Percentiles rank a stretch among this genome's conserved stretches.
phyloP scores from a whole-genome alignment of 2,888 invertebrate species.

The Plusia festucae region DNA sequence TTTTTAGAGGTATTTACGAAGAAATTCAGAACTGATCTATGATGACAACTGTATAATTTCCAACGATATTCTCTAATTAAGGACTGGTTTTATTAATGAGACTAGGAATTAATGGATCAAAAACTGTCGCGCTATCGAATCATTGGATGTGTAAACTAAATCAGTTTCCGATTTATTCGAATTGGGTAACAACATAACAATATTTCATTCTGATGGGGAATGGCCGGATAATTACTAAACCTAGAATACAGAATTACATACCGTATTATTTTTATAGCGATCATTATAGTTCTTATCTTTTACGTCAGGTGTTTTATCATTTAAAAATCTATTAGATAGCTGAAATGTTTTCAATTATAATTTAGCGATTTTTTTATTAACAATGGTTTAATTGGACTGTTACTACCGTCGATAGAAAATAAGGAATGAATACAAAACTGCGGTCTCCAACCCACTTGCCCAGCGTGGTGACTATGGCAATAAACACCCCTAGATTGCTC shows the following conservation, averaged over 20 bases:
- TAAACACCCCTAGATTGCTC: too few species aligned
- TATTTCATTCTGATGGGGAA: not conserved
- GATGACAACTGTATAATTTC: slow-evolving; percentile 58
- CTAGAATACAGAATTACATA: not conserved
- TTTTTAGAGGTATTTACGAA: slow-evolving; percentile 25
- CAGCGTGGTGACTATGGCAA: too few species aligned
- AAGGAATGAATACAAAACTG: too few species aligned
- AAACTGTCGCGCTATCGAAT: slow-evolving; percentile 38
- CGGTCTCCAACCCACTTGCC: too few species aligned
- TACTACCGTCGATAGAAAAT: too few species aligned
- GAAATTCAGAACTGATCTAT: slow-evolving; percentile 51
- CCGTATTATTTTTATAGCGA: not conserved
- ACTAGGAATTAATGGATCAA: slow-evolving; percentile 34
- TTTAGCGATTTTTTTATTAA: too few species aligned
- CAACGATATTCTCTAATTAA: slow-evolving; percentile 46
- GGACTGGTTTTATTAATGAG: slow-evolving; percentile 45
- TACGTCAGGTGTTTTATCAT: too few species aligned
- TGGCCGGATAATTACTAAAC: not conserved
- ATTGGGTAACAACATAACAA: slow-evolving; percentile 10
- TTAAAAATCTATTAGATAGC: too few species aligned
- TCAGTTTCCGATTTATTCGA: slow-evolving; percentile 29
- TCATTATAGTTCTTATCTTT: not conserved
- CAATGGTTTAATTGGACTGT: too few species aligned
- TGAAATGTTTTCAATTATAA: too few species aligned
- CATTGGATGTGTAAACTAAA: slow-evolving; percentile 25